Conservation (phyloP, 2,797 vertebrate species). For the Gastrophryne carolinensis region DNA sequence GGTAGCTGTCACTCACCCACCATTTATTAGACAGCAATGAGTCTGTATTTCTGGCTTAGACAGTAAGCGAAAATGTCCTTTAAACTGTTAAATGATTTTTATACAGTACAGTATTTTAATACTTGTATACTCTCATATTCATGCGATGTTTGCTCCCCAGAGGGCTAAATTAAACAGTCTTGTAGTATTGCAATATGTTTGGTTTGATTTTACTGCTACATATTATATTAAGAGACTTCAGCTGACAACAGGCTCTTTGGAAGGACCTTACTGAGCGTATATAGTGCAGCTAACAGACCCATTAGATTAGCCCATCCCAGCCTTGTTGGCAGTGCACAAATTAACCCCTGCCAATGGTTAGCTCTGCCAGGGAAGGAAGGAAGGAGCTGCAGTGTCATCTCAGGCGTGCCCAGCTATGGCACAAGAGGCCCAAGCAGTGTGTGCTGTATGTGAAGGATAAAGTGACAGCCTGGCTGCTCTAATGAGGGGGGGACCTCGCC, state of each 20-base stretch:
- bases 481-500: constrained; percentile 47
- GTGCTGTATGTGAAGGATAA: constrained; percentile 56
- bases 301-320: constrained; percentile 30
- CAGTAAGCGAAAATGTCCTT: too few relatives aligned
- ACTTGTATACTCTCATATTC: too few relatives aligned
- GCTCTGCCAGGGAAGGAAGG: constrained; percentile 32
- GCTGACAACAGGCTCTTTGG: constrained; percentile 1
- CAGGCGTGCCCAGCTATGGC: constrained; percentile 36
- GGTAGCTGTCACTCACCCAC: too few relatives aligned
- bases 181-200: too few relatives aligned
- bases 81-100: too few relatives aligned
- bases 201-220: too few relatives aligned
- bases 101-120: too few relatives aligned
- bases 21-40: too few relatives aligned
- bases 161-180: too few relatives aligned
- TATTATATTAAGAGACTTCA: background rate
- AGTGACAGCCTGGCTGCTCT: constrained; percentile 59
- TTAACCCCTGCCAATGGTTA: constrained; percentile 23
- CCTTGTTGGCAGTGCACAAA: constrained; percentile 18
- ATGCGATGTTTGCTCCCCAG: too few relatives aligned
- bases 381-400: constrained; percentile 48
- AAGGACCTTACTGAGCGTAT: constrained; percentile 1
- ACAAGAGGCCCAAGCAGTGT: constrained; percentile 25
- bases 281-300: constrained; percentile 1
- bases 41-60: too few relatives aligned